Conservation (phyloP, 2,888 invertebrate genomes). For the Chironomus riparius region DNA sequence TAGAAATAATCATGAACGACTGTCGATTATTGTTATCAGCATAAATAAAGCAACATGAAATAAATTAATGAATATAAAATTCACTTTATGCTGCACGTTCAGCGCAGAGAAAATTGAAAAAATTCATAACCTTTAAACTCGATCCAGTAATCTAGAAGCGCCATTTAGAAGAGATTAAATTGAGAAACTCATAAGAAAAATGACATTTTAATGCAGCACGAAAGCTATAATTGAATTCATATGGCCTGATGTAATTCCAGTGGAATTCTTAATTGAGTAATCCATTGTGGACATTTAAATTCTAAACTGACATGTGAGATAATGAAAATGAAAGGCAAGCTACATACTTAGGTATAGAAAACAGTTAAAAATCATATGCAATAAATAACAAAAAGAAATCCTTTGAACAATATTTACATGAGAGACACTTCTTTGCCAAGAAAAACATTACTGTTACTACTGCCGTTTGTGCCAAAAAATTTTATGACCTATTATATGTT, state of each 20-base stretch:
- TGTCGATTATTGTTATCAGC: too few species aligned
- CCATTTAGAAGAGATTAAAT: conserved; percentile 13
- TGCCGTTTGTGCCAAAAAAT: background rate
- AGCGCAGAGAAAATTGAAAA: background rate
- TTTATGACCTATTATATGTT: background rate
- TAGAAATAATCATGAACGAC: too few species aligned
- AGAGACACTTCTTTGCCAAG: background rate
- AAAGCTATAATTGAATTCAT: background rate
- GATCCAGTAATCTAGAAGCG: conserved; percentile 5
- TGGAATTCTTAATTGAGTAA: too few species aligned
- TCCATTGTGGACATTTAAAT: too few species aligned
- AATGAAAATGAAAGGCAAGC: too few species aligned
- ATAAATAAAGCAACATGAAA: background rate
- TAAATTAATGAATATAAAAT: background rate
- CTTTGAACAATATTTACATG: background rate
- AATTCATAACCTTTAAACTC: background rate
- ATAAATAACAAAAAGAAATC: background rate
- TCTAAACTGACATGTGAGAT: too few species aligned
- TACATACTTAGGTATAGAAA: too few species aligned
- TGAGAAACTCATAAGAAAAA: background rate
- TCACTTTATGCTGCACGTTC: background rate
- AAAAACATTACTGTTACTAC: background rate
- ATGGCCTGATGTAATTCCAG: background rate
- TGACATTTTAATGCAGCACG: background rate
- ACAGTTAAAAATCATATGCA: background rate